Evolutionary conservation across 1,140 invertebrate species (phyloP).

Genomic region (Anastrepha ludens): DNA sequence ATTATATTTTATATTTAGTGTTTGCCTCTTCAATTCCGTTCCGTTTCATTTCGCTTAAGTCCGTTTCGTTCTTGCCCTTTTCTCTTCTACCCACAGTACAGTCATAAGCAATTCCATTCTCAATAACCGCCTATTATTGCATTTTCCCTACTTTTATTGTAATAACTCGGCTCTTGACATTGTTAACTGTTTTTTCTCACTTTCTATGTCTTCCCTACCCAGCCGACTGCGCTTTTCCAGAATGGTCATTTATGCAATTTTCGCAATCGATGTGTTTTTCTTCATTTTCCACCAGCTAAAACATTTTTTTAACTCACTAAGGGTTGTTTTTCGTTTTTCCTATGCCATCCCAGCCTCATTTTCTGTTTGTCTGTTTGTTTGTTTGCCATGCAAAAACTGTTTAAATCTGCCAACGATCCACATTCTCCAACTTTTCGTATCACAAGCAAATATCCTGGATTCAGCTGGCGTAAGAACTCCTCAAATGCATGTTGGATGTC

Average conservation of each 20-base stretch:
- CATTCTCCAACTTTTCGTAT: not conserved
- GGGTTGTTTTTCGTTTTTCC: not conserved
- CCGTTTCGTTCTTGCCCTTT: not conserved
- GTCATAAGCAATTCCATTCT: no score
- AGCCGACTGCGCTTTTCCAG: conserved; percentile 33
- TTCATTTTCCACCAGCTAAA: not conserved
- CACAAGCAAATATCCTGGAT: conserved; percentile 2
- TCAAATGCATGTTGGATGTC: conserved; percentile 12
- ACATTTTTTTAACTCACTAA: not conserved
- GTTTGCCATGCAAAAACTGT: not conserved
- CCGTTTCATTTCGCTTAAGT: not conserved
- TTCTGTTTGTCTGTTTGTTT: not conserved
- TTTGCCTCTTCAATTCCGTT: not conserved
- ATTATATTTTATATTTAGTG: not conserved
- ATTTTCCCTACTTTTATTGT: not conserved
- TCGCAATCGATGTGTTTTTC: conserved; percentile 58
- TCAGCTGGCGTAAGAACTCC: not conserved
- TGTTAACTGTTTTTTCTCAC: not conserved
- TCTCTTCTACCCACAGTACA: not conserved
- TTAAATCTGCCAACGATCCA: conserved; percentile 17
- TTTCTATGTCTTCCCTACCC: not conserved
- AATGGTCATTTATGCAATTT: not conserved
- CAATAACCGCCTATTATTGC: no score
- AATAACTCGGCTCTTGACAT: not conserved
- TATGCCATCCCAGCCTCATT: not conserved